Evolutionary conservation across 2,888 invertebrate genomes (phyloP).

Genomic region (Danaus chrysippus): DNA sequence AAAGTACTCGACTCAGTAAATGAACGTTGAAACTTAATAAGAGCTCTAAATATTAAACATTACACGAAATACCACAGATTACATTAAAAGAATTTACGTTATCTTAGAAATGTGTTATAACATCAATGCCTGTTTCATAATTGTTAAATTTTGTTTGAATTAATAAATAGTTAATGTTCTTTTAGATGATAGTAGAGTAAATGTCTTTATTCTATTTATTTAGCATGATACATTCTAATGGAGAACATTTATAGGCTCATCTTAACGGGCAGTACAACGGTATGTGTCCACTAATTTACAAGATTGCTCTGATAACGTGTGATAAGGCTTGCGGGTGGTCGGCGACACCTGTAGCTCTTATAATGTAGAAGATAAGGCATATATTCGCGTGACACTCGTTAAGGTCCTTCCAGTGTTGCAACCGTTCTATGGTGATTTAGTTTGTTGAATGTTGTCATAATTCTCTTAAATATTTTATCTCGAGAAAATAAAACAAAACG

Average conservation of each 20-base stretch:
- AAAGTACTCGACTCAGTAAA: too few species aligned
- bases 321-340: constrained; percentile 51
- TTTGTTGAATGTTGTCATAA: background rate
- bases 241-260: background rate
- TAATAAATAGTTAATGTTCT: too few species aligned
- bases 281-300: constrained; percentile 61
- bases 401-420: background rate
- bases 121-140: too few species aligned
- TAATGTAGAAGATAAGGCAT: constrained; percentile 1
- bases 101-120: too few species aligned
- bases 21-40: too few species aligned
- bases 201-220: too few species aligned
- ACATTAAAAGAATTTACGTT: too few species aligned
- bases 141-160: too few species aligned
- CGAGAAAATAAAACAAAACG: too few species aligned
- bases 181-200: too few species aligned
- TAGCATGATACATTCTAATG: background rate
- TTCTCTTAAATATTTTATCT: background rate
- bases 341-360: constrained; percentile 24
- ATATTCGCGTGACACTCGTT: constrained; percentile 5
- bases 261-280: constrained; percentile 31
- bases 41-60: too few species aligned
- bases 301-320: constrained; percentile 49
- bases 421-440: background rate
- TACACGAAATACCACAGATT: too few species aligned